Evolutionary conservation across 2,113 vertebrate species (phyloP).

Genomic region (Microtus oregoni): DNA sequence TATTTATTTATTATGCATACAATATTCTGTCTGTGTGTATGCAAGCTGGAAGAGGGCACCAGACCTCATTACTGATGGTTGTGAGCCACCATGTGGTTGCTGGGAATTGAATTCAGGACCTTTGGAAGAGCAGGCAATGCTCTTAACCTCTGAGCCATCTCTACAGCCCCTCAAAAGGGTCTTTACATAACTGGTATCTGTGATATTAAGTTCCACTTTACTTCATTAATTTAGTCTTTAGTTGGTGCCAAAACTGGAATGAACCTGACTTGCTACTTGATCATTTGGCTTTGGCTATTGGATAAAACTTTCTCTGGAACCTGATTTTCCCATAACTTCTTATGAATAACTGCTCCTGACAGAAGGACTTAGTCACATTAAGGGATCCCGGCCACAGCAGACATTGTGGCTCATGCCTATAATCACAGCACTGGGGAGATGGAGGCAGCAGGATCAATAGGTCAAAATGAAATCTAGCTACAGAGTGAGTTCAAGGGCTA

Average conservation of each 20-base stretch:
- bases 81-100: no score
- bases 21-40: no score
- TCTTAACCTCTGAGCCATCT: no score
- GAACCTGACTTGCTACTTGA: not conserved
- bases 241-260: constrained; percentile 8
- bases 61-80: no score
- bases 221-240: constrained; percentile 27
- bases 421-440: not conserved
- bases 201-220: not conserved
- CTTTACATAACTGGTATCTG: constrained; percentile 40
- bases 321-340: not conserved
- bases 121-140: no score
- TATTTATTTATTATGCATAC: no score
- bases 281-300: not conserved
- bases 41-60: no score
- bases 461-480: not conserved
- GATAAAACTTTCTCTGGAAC: not conserved
- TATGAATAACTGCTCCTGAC: not conserved
- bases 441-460: not conserved
- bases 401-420: not conserved
- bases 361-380: not conserved
- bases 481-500: not conserved
- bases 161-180: not conserved
- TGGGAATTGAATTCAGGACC: no score
- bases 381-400: not conserved